Conservation (phyloP, 2,797 vertebrate genomes). For the Lacerta viridis region DNA sequence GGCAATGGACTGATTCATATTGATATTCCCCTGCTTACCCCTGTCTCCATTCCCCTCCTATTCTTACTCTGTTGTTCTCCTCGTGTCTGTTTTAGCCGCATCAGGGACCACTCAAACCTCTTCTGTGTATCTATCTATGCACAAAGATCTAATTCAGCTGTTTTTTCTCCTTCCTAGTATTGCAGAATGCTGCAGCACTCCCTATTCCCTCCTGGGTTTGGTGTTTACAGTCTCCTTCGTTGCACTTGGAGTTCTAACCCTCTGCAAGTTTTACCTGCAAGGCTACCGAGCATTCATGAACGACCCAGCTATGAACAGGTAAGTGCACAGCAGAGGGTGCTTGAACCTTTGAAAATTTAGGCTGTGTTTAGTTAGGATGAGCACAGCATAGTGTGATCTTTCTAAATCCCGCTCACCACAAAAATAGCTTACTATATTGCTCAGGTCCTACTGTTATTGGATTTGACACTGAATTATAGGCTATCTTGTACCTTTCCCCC, state of each 20-base stretch:
- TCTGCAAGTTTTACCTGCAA: constrained; percentile 99
- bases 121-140: background rate
- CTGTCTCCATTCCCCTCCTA: background rate
- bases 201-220: constrained; percentile 95
- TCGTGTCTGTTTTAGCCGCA: background rate
- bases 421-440: background rate
- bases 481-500: constrained; percentile 21
- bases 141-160: constrained; percentile 18
- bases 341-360: background rate
- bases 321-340: background rate
- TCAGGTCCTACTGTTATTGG: background rate
- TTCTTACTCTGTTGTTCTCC: background rate
- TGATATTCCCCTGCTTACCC: background rate
- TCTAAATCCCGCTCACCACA: background rate
- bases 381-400: background rate
- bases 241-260: constrained; percentile 95
- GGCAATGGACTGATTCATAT: background rate
- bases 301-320: constrained; percentile 98
- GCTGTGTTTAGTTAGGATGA: background rate
- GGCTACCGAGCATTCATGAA: constrained; percentile 98
- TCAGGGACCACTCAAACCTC: background rate
- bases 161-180: constrained; percentile 81
- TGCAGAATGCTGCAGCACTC: constrained; percentile 98
- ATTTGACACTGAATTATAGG: constrained; percentile 20
- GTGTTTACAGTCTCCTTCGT: constrained; percentile 98